Base-by-base conservation (phyloP, 1,140 invertebrate genomes). In the Pachyrhynchus sulphureomaculatus region DNA sequence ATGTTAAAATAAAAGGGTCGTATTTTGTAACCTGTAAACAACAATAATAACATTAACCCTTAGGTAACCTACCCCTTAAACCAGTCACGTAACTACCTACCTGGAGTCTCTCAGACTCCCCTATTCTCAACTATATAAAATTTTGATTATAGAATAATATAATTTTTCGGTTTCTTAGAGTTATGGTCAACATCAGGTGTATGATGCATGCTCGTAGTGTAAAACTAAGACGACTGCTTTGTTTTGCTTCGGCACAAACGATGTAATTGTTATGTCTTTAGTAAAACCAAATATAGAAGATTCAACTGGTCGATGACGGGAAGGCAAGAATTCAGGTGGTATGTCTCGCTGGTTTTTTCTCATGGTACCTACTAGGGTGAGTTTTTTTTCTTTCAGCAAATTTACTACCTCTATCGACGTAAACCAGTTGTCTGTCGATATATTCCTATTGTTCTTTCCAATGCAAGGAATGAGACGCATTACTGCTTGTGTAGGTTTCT, bases 221-320 rank as follows among this genome's bases (percentile, higher is more conserved):
- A n/a, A n/a, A n/a, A n/a, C n/a, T n/a, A n/a, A n/a, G n/a, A n/a
- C n/a, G 15, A 4, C 5, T 17, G 37, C 37, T 29, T 32, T n/a
- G 37, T 12, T 59, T 29, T 37, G 17, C 48, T 48, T 47, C 48
- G 56, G 26, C 5, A 59, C 41, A 59, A 51, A 59, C 4, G 56
- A 59, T 17, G 32, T 15, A n/a, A 59, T 8, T 36, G 56, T 59
- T 32, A 12, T 15, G 24, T 59, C 42, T 29, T 32, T 24, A 39
- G 56, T 59, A 51, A 59, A 59, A 29, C 56, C 56, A 34, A 59
- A 59, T 15, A 59, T 15, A 36, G 20, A 48, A 26, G 45, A 44
- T 23, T 48, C 18, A 4, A 42, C 9, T 26, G 24, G 33, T n/a
- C 56, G 34, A 24, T 24, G 39, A 37, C 18, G 15, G 18, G 36